These are phyloP conservation scores for Diarsia mendica DNA, from an alignment of 2,888 invertebrate genomes.

Conservation along the genomic window DNA sequence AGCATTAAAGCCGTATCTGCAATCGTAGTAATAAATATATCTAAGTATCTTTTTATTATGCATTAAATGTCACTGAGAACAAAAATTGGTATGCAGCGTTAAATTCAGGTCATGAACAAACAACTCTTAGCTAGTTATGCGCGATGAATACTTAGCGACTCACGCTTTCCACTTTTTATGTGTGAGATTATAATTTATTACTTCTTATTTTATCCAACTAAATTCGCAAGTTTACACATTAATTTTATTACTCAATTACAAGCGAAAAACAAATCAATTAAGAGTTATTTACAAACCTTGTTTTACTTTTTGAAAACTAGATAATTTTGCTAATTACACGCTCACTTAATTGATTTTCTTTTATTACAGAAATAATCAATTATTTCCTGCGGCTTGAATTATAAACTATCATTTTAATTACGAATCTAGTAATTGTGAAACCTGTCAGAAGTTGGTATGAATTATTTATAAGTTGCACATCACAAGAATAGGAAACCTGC, in stretches of 20 bases:
- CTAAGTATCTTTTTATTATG: slow-evolving; percentile 75
- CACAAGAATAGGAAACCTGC: not conserved
- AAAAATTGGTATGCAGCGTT: slow-evolving; percentile 80
- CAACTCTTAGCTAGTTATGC: slow-evolving; percentile 80
- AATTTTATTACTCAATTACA: slow-evolving; percentile 26
- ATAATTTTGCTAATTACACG: slow-evolving; percentile 35
- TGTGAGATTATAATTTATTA: slow-evolving; percentile 47
- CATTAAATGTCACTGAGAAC: slow-evolving; percentile 71
- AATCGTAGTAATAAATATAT: slow-evolving; percentile 36
- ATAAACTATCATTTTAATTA: slow-evolving; percentile 26
- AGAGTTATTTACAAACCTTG: not conserved
- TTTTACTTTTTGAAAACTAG: slow-evolving; percentile 9
- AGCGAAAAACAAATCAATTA: slow-evolving; percentile 6
- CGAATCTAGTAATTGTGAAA: slow-evolving; percentile 29
- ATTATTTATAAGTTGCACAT: slow-evolving; percentile 41
- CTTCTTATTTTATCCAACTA: slow-evolving; percentile 25
- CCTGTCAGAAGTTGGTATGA: slow-evolving; percentile 36
- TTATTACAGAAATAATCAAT: slow-evolving; percentile 35
- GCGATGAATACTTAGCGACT: slow-evolving; percentile 68
- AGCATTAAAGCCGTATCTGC: slow-evolving; percentile 30
- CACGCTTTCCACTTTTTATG: slow-evolving; percentile 52
- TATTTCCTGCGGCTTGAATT: slow-evolving; percentile 34
- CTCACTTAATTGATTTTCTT: slow-evolving; percentile 42
- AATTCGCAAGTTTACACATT: slow-evolving; percentile 26
- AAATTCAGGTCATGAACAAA: slow-evolving; percentile 85